Percentiles rank a stretch among this genome's conserved stretches.
Evolutionary conservation across 2,888 invertebrate genomes (phyloP).

Genomic region (Troides helena): DNA sequence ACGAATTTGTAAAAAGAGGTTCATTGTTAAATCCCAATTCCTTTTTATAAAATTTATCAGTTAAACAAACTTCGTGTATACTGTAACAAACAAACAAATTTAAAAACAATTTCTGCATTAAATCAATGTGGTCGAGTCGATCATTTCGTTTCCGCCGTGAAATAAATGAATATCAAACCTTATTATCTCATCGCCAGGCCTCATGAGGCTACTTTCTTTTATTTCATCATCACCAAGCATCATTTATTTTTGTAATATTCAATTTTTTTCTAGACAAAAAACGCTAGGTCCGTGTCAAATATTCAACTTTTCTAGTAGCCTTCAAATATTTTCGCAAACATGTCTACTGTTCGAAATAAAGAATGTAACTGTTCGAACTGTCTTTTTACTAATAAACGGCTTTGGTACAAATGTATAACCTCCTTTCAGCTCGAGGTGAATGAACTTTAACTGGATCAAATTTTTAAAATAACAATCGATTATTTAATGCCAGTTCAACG

Average conservation of each 20-base stretch:
- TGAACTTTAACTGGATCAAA: constrained; percentile 9
- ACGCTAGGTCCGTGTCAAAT: constrained; percentile 55
- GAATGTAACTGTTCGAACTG: constrained; percentile 42
- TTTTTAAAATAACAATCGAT: not conserved
- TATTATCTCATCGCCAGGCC: constrained; percentile 72
- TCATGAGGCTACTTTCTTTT: constrained; percentile 69
- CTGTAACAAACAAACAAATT: constrained; percentile 50
- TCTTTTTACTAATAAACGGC: constrained; percentile 16
- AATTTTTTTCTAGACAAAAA: constrained; percentile 73
- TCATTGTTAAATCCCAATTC: constrained; percentile 57
- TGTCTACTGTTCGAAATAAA: constrained; percentile 54
- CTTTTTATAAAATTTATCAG: constrained; percentile 68
- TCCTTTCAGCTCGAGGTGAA: constrained; percentile 49
- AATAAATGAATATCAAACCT: constrained; percentile 60
- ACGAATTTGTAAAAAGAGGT: constrained; percentile 52
- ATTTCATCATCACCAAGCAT: constrained; percentile 77
- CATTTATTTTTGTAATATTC: constrained; percentile 71
- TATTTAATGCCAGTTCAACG: not conserved
- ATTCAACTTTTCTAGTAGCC: constrained; percentile 54
- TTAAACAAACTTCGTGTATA: constrained; percentile 69
- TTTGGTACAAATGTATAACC: constrained; percentile 46
- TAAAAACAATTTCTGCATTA: constrained; percentile 33
- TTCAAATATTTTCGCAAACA: constrained; percentile 63
- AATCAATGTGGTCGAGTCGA: constrained; percentile 52
- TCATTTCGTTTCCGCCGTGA: constrained; percentile 41